Conservation (phyloP, 2,113 vertebrate genomes). For the Nothobranchius furzeri region DNA sequence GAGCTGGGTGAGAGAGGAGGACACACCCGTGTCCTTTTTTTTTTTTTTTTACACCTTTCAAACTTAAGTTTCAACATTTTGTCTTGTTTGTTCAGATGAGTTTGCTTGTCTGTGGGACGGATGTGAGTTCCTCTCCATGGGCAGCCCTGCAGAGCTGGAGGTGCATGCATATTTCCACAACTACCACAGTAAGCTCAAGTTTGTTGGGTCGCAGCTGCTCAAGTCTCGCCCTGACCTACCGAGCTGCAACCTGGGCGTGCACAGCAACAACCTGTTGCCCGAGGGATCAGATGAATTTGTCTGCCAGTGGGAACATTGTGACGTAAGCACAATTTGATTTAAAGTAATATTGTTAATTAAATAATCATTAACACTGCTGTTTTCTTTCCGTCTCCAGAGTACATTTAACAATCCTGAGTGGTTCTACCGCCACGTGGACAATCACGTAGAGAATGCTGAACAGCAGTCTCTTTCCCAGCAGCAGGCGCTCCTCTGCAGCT, state of each 20-base stretch:
- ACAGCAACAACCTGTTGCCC: constrained; percentile 73
- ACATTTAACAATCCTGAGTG: constrained; percentile 82
- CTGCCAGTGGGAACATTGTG: constrained; percentile 81
- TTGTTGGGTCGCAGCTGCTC: constrained; percentile 64
- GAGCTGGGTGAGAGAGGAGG: constrained; percentile 74
- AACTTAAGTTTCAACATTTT: background rate
- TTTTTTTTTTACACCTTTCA: background rate
- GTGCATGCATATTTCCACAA: constrained; percentile 75
- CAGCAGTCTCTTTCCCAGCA: constrained; percentile 74
- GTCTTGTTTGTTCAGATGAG: constrained; percentile 58
- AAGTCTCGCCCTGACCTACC: constrained; percentile 68
- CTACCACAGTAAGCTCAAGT: constrained; percentile 79
- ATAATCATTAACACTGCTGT: background rate
- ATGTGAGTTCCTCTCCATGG: constrained; percentile 76
- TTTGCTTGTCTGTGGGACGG: constrained; percentile 76
- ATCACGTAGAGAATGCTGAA: constrained; percentile 77
- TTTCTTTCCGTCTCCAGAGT: constrained; percentile 66
- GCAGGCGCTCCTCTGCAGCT: constrained; percentile 77
- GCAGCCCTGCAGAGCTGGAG: constrained; percentile 68
- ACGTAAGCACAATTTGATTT: constrained; percentile 63
- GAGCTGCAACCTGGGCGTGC: constrained; percentile 68
- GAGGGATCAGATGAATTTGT: constrained; percentile 68
- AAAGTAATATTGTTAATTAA: rapidly evolving
- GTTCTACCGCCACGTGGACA: constrained; percentile 83
- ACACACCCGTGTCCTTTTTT: background rate